Base-by-base conservation (phyloP, 2,797 vertebrate species). In the Sparidentex hasta region DNA sequence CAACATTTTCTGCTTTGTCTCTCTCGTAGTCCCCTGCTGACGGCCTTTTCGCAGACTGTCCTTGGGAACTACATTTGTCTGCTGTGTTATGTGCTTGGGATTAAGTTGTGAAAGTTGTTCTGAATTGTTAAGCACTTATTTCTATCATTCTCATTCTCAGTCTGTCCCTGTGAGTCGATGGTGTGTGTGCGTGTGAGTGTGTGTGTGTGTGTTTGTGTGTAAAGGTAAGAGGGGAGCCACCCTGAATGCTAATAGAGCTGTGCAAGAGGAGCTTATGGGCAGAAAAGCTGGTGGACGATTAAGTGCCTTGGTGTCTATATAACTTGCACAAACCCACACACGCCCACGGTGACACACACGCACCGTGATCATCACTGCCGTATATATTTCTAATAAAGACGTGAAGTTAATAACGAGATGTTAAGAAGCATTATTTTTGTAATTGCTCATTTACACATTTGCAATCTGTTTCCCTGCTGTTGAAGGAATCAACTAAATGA, bases 61-160 rank as follows among this genome's bases (percentile, higher is more conserved):
- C 86, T 82, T 84, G 74, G 67, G 65, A 90, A 66, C 57, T 80
- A 65, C 55, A 70, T 77, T 52, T 79, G 80, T 81, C 78, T 81
- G 29, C 55, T 25, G 25, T 73, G 71, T 79, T 82, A 55, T 71
- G 72, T 79, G 82, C 52, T 41, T 29, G 67, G 74, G 74, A 84
- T 88, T 85, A 72, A 83, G 59, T 70, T 61, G 57, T 71, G 65
- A 78, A 89, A 88, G 84, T 85, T 87, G 76, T 52, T 80, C 59
- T 64, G 68, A 81, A 80, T 81, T 74, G 58, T 77, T 76, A 78
- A 74, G 38, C 72, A 71, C 55, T 75, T 67, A 69, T 71, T 86
- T 80, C 41, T 57, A 62, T 78, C 63, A 62, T 73, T 73, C 55
- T 69, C 29, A 78, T 54, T 74, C 76, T 55, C 75, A 4, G 17